Base-by-base conservation (phyloP, 2,888 invertebrate genomes). In the Ptilodon capucinus region DNA sequence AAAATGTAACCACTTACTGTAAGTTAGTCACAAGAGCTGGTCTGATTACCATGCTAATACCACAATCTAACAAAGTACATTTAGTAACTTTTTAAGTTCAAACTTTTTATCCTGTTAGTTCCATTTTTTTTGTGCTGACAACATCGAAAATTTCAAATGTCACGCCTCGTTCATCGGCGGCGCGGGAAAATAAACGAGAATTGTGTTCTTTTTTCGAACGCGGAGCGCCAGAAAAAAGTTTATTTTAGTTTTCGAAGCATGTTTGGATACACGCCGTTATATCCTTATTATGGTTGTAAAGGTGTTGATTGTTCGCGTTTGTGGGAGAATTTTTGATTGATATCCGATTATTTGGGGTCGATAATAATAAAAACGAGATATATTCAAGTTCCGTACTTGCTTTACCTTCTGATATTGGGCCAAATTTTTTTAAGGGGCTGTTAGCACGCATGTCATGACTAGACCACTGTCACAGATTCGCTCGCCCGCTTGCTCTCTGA, bases 111-210 rank as follows among this genome's bases (percentile, higher is more conserved):
- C 2, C 2, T 5, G 13, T 1, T 4, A 7, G 39, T 23, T 61
- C 39, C 51, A 40, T 63, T 64, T 64, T 67, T 64, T 60, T 49
- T 59, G 45, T 21, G 55, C 64, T 67, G 68, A 67, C 65, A 64
- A 80, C 84, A 84, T 71, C 80, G 77, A 79, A 83, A 80, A 83
- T 88, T 88, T 87, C 79, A 59, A 88, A 83, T 89, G 90, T 89
- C 89, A 89, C 89, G 90, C 85, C 88, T 90, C 81, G 87, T 89
- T 87, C 86, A 81, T 82, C 81, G 84, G 62, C 81, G 84, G 62
- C 79, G 80, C 78, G 81, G 84, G 84, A 86, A 86, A 83, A 84
- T 83, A 84, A 83, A 84, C 80, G 79, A 84, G 78, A 62, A 34
- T 51, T 64, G 64, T 64, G 64, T 74, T 80, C 71, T 70, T 78